Conservation (phyloP, 2,888 invertebrate genomes). For the Oscheius myriophilus region DNA sequence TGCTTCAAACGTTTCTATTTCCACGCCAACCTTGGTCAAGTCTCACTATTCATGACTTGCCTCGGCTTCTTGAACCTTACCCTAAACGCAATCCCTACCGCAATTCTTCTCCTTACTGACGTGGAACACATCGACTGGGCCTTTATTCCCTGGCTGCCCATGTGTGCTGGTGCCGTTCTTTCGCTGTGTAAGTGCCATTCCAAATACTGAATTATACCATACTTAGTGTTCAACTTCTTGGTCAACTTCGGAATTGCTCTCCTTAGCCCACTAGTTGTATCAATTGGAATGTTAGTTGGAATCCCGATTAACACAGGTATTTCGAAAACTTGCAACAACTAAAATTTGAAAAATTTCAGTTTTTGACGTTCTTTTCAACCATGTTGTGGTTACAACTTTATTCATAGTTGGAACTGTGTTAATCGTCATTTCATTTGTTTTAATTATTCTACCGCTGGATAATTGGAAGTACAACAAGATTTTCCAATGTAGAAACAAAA, state of each 20-base stretch:
- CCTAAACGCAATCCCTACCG: constrained; percentile 75
- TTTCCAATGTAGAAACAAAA: background rate
- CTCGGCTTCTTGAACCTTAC: constrained; percentile 88
- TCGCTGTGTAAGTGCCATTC: constrained; percentile 62
- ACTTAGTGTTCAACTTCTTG: constrained; percentile 86
- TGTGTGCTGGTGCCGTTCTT: constrained; percentile 79
- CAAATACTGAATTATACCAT: background rate
- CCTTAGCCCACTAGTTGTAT: constrained; percentile 93
- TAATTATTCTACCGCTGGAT: constrained; percentile 49
- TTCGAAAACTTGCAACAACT: constrained; percentile 46
- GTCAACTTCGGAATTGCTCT: constrained; percentile 92
- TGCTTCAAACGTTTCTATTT: constrained; percentile 92
- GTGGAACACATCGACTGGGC: constrained; percentile 85
- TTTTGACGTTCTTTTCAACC: constrained; percentile 53
- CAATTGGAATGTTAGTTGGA: constrained; percentile 89
- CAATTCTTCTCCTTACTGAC: constrained; percentile 86
- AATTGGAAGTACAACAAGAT: constrained; percentile 8
- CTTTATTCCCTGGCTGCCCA: constrained; percentile 86
- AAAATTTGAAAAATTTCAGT: constrained; percentile 33
- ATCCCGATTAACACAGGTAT: constrained; percentile 93
- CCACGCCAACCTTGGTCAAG: constrained; percentile 90
- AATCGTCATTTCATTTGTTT: constrained; percentile 51
- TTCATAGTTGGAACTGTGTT: constrained; percentile 49
- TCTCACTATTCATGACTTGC: constrained; percentile 90
- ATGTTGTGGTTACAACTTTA: constrained; percentile 33